Base-by-base conservation (phyloP, 2,113 vertebrate genomes). In the Bostrychus sinensis region DNA sequence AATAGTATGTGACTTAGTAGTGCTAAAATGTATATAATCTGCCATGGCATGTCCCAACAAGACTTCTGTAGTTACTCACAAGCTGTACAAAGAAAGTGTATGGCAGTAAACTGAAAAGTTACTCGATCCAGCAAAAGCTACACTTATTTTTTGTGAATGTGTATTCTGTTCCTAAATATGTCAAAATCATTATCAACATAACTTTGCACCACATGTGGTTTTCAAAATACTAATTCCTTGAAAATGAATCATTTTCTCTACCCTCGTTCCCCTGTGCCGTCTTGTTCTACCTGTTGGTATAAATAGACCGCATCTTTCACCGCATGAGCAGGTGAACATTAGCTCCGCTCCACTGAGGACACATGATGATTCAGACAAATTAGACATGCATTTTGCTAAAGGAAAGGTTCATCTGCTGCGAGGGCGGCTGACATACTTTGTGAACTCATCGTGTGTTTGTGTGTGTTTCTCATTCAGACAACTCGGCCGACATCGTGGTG, bases 401-500 rank as follows among this genome's bases (percentile, higher is more conserved):
- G 32, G 17, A 60, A 25, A 50, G 30, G 36, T 26, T 19, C 3
- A 25, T 66, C 19, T 46, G 60, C 20, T 8, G 39, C 50, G 39
- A 54, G 30, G 42, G 48, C 45, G 57, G 22, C 10, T 45, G 46
- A 45, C 58, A 3, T 13, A 37, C 2, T 48, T 39, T 41, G 45
- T 17, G 23, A 4, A 11, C 46, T 77, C 17, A 58, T 42, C 3
- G 10, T 58, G 65, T 43, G 56, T 65, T 3, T 81, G 0, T 61
- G 60, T 7, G 4, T 64, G 68, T 50, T 72, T 83, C 7, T 23
- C 13, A 11, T 53, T 1, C 89, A 98, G 97, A 98, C 83, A 94
- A 93, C 90, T 94, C 95, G 0, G 95, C 95, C 6, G 94, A 86
- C 54, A 68, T 99, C 77, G 70, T 86, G 0, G 91, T 97, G 82